Percentiles rank a stretch among this genome's conserved stretches.
These are phyloP conservation scores for Choristoneura fumiferana DNA, from an alignment of 1,140 invertebrate species.

Conservation along the genomic window DNA sequence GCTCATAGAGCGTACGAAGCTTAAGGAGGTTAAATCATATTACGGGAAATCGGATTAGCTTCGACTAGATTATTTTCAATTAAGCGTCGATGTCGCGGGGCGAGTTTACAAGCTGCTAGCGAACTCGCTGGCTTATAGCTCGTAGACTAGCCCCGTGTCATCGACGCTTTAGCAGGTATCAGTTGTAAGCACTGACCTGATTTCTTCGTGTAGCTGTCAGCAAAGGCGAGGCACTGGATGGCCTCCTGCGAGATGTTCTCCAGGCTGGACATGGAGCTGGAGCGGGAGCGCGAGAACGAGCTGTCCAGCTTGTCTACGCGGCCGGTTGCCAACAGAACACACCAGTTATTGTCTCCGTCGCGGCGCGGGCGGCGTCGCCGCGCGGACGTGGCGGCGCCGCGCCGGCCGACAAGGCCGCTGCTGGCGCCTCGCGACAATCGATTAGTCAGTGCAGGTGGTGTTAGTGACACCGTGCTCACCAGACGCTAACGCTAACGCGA, in stretches of 20 bases:
- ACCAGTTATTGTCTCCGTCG: slow-evolving; percentile 48
- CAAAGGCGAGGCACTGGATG: slow-evolving; percentile 96
- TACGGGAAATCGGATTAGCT: too few species aligned
- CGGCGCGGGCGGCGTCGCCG: not conserved
- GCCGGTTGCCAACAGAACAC: slow-evolving; percentile 80
- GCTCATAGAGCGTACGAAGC: too few species aligned
- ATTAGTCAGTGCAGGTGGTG: too few species aligned
- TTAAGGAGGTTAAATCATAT: too few species aligned
- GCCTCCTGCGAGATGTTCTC: slow-evolving; percentile 98
- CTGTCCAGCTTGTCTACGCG: slow-evolving; percentile 96
- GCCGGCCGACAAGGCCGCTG: too few species aligned
- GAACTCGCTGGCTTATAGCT: too few species aligned
- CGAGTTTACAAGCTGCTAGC: too few species aligned
- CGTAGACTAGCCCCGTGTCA: too few species aligned
- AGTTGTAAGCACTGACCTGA: slow-evolving; percentile 82
- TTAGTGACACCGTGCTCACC: too few species aligned
- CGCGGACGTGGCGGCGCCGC: not conserved
- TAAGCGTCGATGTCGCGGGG: too few species aligned
- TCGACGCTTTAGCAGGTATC: too few species aligned
- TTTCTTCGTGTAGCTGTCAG: slow-evolving; percentile 96
- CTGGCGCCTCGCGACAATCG: not conserved
- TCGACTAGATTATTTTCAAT: too few species aligned
- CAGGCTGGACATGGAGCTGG: slow-evolving; percentile 97
- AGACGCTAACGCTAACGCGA: not conserved
- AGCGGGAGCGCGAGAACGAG: slow-evolving; percentile 96